Percentiles rank a stretch among this genome's conserved stretches.
Conservation (phyloP, 2,888 invertebrate genomes). For the Lydus trimaculatus region DNA sequence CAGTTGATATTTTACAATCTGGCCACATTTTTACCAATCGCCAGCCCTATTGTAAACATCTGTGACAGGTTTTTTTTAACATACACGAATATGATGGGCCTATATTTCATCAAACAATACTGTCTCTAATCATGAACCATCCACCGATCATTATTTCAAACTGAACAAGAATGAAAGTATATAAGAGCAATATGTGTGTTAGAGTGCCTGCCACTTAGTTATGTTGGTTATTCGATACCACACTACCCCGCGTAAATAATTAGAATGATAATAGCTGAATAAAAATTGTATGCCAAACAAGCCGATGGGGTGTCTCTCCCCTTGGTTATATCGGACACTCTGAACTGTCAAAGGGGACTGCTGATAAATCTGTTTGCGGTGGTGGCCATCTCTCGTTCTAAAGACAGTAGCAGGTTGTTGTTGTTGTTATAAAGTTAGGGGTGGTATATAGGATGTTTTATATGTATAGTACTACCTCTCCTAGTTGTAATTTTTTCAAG, state of each 20-base stretch:
- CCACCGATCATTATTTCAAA: conserved; percentile 49
- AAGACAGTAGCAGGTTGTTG: conserved; percentile 53
- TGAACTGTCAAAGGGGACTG: conserved; percentile 56
- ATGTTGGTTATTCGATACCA: conserved; percentile 59
- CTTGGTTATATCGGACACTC: conserved; percentile 50
- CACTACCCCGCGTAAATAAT: conserved; percentile 58
- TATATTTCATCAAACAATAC: conserved; percentile 56
- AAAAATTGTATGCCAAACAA: conserved; percentile 60
- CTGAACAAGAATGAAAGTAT: conserved; percentile 36
- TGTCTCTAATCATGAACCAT: conserved; percentile 47
- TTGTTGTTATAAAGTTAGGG: conserved; percentile 39
- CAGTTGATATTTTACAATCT: conserved; percentile 51
- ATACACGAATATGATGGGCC: conserved; percentile 52
- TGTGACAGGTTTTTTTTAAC: conserved; percentile 56
- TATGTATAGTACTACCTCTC: conserved; percentile 22
- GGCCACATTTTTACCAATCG: conserved; percentile 57
- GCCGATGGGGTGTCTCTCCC: conserved; percentile 51
- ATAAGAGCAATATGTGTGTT: conserved; percentile 25
- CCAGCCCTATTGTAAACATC: conserved; percentile 55
- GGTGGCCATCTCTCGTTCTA: conserved; percentile 53
- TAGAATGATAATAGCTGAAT: conserved; percentile 62
- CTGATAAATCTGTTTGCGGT: conserved; percentile 61
- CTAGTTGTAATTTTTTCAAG: conserved; percentile 23
- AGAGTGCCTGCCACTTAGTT: conserved; percentile 59
- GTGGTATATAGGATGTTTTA: conserved; percentile 24